phyloP scores from a whole-genome alignment of 2,797 vertebrate genomes.

The Phataginus tetradactyla region DNA sequence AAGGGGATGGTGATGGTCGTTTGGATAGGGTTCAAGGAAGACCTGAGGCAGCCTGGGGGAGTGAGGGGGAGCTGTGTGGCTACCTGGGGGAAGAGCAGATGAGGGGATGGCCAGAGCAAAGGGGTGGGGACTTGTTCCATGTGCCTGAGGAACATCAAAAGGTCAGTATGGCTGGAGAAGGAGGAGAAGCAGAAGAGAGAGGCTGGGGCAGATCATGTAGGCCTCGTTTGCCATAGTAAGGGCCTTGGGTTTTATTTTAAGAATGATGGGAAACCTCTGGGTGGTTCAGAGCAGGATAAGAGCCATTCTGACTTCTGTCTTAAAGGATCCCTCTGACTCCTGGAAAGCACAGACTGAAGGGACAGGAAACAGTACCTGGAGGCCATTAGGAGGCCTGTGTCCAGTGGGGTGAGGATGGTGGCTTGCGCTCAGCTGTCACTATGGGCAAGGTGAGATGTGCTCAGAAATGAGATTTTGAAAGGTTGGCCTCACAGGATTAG shows the following conservation, averaged over 20 bases:
- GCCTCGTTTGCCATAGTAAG: not conserved
- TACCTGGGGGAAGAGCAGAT: not conserved
- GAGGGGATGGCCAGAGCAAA: not conserved
- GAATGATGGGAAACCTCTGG: not conserved
- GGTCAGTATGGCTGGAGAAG: not conserved
- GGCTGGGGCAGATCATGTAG: not conserved
- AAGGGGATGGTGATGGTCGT: not conserved
- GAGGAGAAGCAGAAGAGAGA: not conserved
- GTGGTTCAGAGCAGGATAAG: not conserved
- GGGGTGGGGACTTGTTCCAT: not conserved
- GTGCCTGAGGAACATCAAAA: not conserved
- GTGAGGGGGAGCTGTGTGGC: fast-evolving
- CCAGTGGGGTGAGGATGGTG: not conserved
- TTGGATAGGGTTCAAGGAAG: not conserved
- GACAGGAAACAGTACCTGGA: not conserved
- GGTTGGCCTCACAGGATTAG: not conserved
- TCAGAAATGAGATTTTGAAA: not conserved
- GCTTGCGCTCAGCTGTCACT: fast-evolving
- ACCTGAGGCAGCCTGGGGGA: not conserved
- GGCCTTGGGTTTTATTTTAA: not conserved
- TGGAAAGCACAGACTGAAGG: not conserved
- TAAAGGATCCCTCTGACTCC: not conserved
- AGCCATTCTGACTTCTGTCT: not conserved
- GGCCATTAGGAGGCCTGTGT: not conserved
- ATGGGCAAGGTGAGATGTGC: fast-evolving